Evolutionary conservation across 2,888 invertebrate species (phyloP).

Genomic region (Heliconius aoede): DNA sequence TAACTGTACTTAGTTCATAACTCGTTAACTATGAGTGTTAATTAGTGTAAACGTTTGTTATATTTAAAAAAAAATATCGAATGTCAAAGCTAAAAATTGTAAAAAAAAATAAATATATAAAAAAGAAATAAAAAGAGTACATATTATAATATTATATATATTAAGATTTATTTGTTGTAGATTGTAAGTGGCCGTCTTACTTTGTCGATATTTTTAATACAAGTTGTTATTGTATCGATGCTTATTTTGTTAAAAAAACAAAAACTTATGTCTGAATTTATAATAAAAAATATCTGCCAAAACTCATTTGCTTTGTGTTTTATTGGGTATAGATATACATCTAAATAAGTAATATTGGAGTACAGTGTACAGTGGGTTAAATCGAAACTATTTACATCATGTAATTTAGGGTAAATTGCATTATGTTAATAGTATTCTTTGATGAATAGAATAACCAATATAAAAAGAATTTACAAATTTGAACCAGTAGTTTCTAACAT

Average conservation of each 20-base stretch:
- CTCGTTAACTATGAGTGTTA: constrained; percentile 27
- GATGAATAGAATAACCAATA: no score
- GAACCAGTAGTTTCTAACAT: no score
- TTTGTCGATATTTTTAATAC: constrained; percentile 52
- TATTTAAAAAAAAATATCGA: constrained; percentile 33
- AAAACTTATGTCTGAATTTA: constrained; percentile 45
- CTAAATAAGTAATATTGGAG: no score
- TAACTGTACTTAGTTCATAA: constrained; percentile 35
- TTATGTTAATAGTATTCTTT: no score
- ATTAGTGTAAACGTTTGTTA: constrained; percentile 32
- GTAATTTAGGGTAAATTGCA: no score
- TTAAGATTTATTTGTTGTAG: constrained; percentile 50
- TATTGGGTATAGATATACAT: background rate
- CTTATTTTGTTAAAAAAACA: constrained; percentile 48
- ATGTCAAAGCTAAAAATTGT: constrained; percentile 58
- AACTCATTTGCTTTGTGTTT: constrained; percentile 33
- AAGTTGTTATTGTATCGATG: constrained; percentile 48
- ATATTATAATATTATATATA: constrained; percentile 56
- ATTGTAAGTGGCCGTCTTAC: constrained; percentile 51
- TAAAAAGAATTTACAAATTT: no score
- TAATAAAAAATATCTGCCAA: constrained; percentile 49
- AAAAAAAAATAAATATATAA: constrained; percentile 67
- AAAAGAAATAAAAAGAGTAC: constrained; percentile 63
- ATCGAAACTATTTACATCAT: no score
- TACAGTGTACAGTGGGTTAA: no score